Evolutionary conservation across 2,888 invertebrate species (phyloP), one percentile per base, ranked within the genome.

Genomic region (Andricus quercusramuli): DNA sequence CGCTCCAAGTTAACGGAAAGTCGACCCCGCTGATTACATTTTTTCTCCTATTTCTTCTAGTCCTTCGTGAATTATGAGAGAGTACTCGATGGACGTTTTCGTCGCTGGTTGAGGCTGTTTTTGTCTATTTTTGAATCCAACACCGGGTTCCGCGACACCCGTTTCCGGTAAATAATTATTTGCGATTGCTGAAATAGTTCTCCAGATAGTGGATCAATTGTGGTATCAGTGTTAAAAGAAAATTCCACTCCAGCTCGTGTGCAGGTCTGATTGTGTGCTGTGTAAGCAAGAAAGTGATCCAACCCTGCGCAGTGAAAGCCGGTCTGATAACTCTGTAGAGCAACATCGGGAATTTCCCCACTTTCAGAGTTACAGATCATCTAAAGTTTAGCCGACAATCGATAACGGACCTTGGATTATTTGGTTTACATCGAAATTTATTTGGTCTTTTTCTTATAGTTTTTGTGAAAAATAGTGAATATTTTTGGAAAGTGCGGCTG

Each of bases 11-110:
- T 70, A 70, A 81, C 83, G 81, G 83, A 62, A 81, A 78, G 84
- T 84, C 83, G 83, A 82, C 80, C 70, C 81, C 81, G 47, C 70
- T 70, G 70, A 70, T 70, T 83, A 83, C 77, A 77, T 77, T 77
- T 77, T 84, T 79, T 65, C 68, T 84, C 82, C n/a, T 25, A 64
- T 70, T 70, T 70, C 70, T 70, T 70, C 70, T 70, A 20, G 51
- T 82, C 80, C 56, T 64, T 62, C 70, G 66, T 65, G 78, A 37
- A 70, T 70, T 70, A 70, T 70, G 70, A 70, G 70, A 25, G 70
- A 51, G 29, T 51, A 29, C 47, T 70, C 29, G 20, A 70, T 70
- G 70, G 70, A 70, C 70, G 47, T 51, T 70, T 70, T 51, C 47
- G 29, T 51, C 51, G 51, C 20, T 29, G 44, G 51, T 51, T 70